A percentile compares a stretch with the other conserved stretches of the same genome.
These are phyloP conservation scores for Parnassius apollo DNA, from an alignment of 2,888 invertebrate genomes.

Conservation along the genomic window DNA sequence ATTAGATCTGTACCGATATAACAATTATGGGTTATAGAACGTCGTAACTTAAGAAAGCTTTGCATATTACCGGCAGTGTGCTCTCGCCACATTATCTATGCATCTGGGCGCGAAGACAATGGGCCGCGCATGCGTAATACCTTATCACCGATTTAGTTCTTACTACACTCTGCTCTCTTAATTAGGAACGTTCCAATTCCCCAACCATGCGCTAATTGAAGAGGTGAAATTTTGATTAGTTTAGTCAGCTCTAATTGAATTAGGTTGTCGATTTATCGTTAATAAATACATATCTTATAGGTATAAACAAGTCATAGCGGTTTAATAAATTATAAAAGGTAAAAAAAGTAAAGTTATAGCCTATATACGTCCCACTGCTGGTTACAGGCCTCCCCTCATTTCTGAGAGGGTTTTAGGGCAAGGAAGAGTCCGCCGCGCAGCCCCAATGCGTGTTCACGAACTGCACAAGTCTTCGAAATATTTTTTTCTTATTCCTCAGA, in stretches of 20 bases:
- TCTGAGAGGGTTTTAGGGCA: no score
- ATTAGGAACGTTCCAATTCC: constrained; percentile 72
- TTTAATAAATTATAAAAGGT: no score
- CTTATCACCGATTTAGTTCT: constrained; percentile 75
- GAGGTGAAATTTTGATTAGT: constrained; percentile 26
- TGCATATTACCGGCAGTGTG: constrained; percentile 51
- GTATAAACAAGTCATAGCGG: no score
- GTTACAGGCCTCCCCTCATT: no score
- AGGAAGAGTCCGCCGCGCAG: no score
- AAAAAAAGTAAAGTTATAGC: no score
- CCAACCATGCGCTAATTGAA: constrained; percentile 64
- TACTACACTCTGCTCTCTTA: constrained; percentile 74
- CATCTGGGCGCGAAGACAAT: constrained; percentile 71
- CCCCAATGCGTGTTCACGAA: no score
- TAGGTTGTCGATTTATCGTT: background rate
- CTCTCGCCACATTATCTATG: constrained; percentile 65
- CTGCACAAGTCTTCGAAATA: no score
- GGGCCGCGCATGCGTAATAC: constrained; percentile 75
- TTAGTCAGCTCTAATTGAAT: background rate
- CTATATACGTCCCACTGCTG: no score
- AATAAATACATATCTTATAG: no score
- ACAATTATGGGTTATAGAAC: constrained; percentile 44
- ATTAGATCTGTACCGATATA: constrained; percentile 24
- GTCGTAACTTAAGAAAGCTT: constrained; percentile 53
- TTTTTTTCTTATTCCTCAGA: no score